A percentile compares a stretch with the other conserved stretches of the same genome.
Evolutionary conservation across 2,888 invertebrate genomes (phyloP).

Genomic region (Odontocolon sp.): DNA sequence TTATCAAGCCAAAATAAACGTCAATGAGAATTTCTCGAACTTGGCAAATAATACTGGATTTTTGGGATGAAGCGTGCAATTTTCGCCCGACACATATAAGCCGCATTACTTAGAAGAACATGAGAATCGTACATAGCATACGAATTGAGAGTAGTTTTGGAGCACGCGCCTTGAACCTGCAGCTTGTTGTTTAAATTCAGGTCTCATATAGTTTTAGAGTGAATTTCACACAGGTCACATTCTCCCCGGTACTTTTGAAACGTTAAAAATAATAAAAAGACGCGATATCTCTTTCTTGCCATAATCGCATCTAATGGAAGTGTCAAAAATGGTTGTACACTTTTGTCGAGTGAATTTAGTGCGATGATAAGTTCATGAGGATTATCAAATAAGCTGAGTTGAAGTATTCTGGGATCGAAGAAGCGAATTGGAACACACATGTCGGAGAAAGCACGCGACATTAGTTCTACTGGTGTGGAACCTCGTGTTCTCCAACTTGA

Average conservation of each 20-base stretch:
- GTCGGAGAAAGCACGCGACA: not conserved
- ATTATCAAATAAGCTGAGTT: conserved; percentile 12
- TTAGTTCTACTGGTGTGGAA: conserved; percentile 14
- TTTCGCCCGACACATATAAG: conserved; percentile 58
- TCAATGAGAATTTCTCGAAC: too few relatives aligned
- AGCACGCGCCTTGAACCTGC: not conserved
- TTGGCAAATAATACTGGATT: too few relatives aligned
- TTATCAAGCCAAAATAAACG: too few relatives aligned
- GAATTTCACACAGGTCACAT: conserved; percentile 60
- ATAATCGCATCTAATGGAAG: too few relatives aligned
- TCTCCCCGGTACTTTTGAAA: not conserved
- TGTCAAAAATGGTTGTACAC: too few relatives aligned
- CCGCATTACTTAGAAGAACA: conserved; percentile 64
- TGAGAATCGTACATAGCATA: conserved; percentile 57
- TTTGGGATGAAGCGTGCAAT: conserved; percentile 32
- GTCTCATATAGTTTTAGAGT: conserved; percentile 62
- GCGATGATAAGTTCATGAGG: conserved; percentile 19
- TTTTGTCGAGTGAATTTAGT: not conserved
- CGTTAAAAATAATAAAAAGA: too few relatives aligned
- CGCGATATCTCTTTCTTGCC: too few relatives aligned
- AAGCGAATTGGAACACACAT: not conserved
- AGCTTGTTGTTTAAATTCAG: conserved; percentile 63
- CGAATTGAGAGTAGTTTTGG: conserved; percentile 43
- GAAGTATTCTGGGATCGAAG: not conserved
- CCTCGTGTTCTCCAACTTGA: conserved; percentile 37